phyloP scores from a whole-genome alignment of 2,113 vertebrate genomes.

The Excalfactoria chinensis region DNA sequence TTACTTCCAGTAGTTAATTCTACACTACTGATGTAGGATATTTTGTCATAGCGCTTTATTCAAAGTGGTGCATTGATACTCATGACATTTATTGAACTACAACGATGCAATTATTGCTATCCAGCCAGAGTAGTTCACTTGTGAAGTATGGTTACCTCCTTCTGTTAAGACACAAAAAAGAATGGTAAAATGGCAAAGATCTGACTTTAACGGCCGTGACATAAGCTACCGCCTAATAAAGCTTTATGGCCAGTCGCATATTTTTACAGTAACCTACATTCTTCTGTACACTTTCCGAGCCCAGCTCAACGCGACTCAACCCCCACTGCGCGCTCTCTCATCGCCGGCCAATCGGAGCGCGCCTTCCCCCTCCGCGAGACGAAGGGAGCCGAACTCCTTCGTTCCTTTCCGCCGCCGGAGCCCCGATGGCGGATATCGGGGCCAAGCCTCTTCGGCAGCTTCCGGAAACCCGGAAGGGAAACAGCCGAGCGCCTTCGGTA shows the following conservation, averaged over 20 bases:
- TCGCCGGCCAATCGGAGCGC: neutral
- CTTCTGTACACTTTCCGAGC: constrained; percentile 48
- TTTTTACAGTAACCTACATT: constrained; percentile 73
- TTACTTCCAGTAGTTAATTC: neutral
- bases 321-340: neutral
- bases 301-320: neutral
- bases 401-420: fast-evolving
- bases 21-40: neutral
- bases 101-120: constrained; percentile 29
- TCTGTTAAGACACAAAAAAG: constrained; percentile 21
- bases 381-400: neutral
- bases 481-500: fast-evolving
- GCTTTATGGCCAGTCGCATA: constrained; percentile 21
- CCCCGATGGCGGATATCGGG: fast-evolving
- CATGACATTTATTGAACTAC: constrained; percentile 34
- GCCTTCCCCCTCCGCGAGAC: fast-evolving
- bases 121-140: neutral
- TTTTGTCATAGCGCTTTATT: constrained; percentile 40
- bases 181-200: constrained; percentile 20
- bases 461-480: neutral
- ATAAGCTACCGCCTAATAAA: constrained; percentile 39
- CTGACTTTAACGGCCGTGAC: neutral
- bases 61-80: constrained; percentile 14
- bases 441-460: neutral
- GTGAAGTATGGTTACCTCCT: neutral